Evolutionary conservation across 2,888 invertebrate species (phyloP).

Genomic region (Erannis defoliaria): DNA sequence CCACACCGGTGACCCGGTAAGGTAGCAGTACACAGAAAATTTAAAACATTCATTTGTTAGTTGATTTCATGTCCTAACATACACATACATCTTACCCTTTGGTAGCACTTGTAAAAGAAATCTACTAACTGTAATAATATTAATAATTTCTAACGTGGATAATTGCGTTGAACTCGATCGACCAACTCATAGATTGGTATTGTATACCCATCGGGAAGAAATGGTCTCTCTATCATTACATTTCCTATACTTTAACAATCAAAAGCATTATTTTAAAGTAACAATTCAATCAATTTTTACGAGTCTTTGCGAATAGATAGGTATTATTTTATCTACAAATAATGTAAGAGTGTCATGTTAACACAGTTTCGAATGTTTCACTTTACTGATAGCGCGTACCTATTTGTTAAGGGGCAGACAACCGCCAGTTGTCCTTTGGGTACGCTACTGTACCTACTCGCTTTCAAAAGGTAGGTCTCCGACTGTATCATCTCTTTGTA

Average conservation of each 20-base stretch:
- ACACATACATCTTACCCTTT: constrained; percentile 52
- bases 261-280: constrained; percentile 37
- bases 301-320: constrained; percentile 4
- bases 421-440: too few relatives aligned
- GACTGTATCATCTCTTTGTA: neutral
- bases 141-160: constrained; percentile 35
- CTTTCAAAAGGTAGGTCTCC: too few relatives aligned
- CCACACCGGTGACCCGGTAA: too few relatives aligned
- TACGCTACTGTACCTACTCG: too few relatives aligned
- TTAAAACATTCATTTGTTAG: constrained; percentile 68
- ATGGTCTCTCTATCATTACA: neutral
- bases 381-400: too few relatives aligned
- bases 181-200: constrained; percentile 49
- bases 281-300: constrained; percentile 1
- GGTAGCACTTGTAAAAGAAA: constrained; percentile 56
- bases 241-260: constrained; percentile 23
- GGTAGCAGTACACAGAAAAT: constrained; percentile 75
- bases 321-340: too few relatives aligned
- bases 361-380: too few relatives aligned
- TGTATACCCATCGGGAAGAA: constrained; percentile 54
- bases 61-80: constrained; percentile 74
- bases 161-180: constrained; percentile 3
- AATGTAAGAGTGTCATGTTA: too few relatives aligned
- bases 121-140: constrained; percentile 30
- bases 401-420: too few relatives aligned